Evolutionary conservation across 2,888 invertebrate species (phyloP), one percentile per base, ranked within the genome.

Genomic region (Nemotelus nigrinus): DNA sequence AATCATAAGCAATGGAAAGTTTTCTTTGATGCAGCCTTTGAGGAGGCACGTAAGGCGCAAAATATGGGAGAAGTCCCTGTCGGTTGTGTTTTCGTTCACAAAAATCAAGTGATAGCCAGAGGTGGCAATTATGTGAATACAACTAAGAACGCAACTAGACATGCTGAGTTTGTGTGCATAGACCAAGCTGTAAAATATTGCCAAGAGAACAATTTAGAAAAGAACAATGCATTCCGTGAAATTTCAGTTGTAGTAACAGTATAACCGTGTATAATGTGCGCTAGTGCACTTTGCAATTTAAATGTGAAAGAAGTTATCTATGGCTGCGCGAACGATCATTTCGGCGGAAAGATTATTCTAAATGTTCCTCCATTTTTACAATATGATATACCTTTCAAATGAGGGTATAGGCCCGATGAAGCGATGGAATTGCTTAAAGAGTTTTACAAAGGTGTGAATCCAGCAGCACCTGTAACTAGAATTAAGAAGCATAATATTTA

Each of bases 201-300:
- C 83, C 88, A 88, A 80, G 81, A 83, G 45, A 90, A 90, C 74
- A 84, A 88, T 64, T 84, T 92, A 82, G 88, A 92, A 83, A 86
- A 88, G 80, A 84, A 85, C 60, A 85, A 89, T 67, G 89, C 93
- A 60, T 93, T 94, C 85, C 85, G 87, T 79, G 88, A 92, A 80
- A 89, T 94, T 68, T 89, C 90, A 81, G 93, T 95, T 0, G 91
- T 92, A 85, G 98, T 99, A 2, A 99, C 98, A 2, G 97, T 99
- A 0, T 99, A 99, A 87, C 99, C 99, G 0, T 99, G 99, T 86
- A 96, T 99, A 79, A 99, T 99, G 99, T 99, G 99, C 88, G 93
- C 94, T 2, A 91, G 93, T 3, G 94, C 95, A 39, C 87, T 96
- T 10, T 91, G 92, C 83, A 90, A 92, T 82, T 87, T 96, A 72